phyloP scores from a whole-genome alignment of 2,888 invertebrate species.

The Drosophila siamana region DNA sequence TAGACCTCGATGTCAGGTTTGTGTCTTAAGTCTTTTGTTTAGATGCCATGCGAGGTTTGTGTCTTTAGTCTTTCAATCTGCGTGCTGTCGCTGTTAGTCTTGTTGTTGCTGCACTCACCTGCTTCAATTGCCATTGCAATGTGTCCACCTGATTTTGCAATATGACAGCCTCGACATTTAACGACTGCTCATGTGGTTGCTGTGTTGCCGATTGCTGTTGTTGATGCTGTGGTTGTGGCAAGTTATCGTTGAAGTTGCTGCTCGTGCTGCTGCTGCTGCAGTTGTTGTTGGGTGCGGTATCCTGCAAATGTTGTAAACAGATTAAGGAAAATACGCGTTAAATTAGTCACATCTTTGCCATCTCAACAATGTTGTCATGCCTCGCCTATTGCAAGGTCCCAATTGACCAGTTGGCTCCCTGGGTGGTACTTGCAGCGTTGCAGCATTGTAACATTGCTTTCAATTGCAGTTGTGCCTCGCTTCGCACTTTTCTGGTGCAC shows the following conservation, averaged over 20 bases:
- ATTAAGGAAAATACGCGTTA: conserved; percentile 66
- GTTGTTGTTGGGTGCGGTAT: conserved; percentile 68
- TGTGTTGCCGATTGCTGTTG: conserved; percentile 41
- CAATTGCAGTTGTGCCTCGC: conserved; percentile 33
- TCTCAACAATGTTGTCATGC: conserved; percentile 70
- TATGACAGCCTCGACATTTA: conserved; percentile 87
- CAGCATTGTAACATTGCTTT: conserved; percentile 17
- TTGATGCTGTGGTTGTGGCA: conserved; percentile 38
- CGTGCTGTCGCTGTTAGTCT: background rate
- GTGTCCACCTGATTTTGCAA: conserved; percentile 89
- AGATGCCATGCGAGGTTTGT: conserved; percentile 48
- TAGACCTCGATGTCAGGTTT: conserved; percentile 32
- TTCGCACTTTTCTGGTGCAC: background rate
- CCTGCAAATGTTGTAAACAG: conserved; percentile 72
- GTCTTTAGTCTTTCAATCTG: conserved; percentile 58
- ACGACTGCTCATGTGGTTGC: conserved; percentile 59
- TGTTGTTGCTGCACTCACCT: conserved; percentile 86
- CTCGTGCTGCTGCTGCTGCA: conserved; percentile 34
- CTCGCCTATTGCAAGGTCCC: conserved; percentile 22
- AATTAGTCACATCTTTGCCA: conserved; percentile 62
- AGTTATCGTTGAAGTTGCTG: conserved; percentile 40
- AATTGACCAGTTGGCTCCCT: conserved; percentile 24
- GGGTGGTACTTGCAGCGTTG: conserved; percentile 44
- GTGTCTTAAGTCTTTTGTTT: conserved; percentile 66
- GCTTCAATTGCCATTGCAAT: conserved; percentile 90